A percentile compares a stretch with the other conserved stretches of the same genome.
These are phyloP conservation scores for Trichonephila inaurata DNA, from an alignment of 1,140 invertebrate genomes.

Conservation along the genomic window DNA sequence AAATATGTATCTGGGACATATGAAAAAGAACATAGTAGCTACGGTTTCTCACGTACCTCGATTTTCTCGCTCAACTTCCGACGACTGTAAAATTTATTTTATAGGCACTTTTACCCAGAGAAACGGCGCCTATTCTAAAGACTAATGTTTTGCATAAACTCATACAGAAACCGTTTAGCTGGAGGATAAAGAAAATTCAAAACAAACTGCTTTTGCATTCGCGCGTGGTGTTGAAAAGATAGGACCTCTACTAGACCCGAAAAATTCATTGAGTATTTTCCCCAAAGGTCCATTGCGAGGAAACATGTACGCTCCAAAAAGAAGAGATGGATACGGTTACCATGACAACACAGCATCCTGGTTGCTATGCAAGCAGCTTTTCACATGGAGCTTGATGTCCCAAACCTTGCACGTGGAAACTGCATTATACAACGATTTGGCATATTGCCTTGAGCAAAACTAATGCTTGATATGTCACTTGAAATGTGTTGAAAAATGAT, in stretches of 20 bases:
- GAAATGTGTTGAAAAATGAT: conserved; percentile 36
- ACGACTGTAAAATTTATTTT: conserved; percentile 45
- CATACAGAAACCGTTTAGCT: conserved; percentile 30
- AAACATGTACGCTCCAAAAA: conserved; percentile 61
- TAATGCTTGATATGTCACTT: conserved; percentile 31
- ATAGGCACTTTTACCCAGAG: conserved; percentile 3
- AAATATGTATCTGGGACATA: not conserved
- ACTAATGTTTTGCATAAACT: conserved; percentile 67
- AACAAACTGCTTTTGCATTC: conserved; percentile 65
- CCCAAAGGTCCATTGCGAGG: conserved; percentile 56
- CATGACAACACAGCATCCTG: conserved; percentile 70
- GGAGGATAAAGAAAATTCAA: conserved; percentile 44
- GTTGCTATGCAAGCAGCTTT: conserved; percentile 69
- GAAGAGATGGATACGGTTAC: conserved; percentile 67
- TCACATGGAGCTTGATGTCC: conserved; percentile 49
- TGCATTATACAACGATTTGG: conserved; percentile 9
- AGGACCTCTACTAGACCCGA: conserved; percentile 6
- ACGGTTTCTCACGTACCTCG: not conserved
- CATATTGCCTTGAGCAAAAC: conserved; percentile 9
- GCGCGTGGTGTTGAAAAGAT: conserved; percentile 50
- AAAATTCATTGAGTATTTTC: conserved; percentile 42
- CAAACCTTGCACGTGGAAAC: conserved; percentile 56
- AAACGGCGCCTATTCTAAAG: conserved; percentile 21
- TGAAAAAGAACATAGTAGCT: not conserved
- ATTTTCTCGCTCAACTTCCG: not conserved